phyloP scores from a whole-genome alignment of 1,140 invertebrate genomes.

The Agrypnia vestita region DNA sequence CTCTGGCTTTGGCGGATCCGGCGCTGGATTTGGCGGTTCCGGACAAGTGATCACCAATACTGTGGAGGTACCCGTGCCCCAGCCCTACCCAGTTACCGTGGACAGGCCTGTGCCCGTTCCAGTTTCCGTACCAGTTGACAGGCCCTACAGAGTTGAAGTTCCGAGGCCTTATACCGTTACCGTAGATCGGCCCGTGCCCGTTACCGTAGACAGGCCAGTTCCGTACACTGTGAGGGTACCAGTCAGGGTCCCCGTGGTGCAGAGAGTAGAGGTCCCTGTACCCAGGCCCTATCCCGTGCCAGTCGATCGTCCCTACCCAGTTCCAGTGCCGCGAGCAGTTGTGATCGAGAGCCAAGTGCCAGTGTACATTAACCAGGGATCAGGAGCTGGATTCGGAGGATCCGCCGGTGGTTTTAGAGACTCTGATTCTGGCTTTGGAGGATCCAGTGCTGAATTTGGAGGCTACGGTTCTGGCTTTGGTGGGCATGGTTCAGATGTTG shows the following conservation, averaged over 20 bases:
- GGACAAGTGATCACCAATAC: slow-evolving; percentile 59
- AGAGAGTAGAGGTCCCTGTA: slow-evolving; percentile 66
- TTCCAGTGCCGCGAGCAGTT: slow-evolving; percentile 60
- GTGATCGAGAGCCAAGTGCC: slow-evolving; percentile 61
- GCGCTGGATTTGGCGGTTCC: neutral
- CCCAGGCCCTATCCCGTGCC: slow-evolving; percentile 65
- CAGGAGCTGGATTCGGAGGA: no score
- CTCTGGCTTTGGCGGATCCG: neutral
- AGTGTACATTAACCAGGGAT: slow-evolving; percentile 54
- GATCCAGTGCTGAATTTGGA: no score
- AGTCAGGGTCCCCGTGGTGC: slow-evolving; percentile 66
- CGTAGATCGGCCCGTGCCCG: slow-evolving; percentile 64
- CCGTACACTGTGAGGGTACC: slow-evolving; percentile 62
- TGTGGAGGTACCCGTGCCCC: slow-evolving; percentile 55
- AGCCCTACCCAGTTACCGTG: slow-evolving; percentile 58
- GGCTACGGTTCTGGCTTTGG: no score
- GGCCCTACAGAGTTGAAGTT: slow-evolving; percentile 56
- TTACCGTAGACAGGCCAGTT: slow-evolving; percentile 59
- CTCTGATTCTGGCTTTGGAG: no score
- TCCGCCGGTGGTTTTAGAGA: no score
- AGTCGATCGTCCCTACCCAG: slow-evolving; percentile 67
- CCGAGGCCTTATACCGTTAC: slow-evolving; percentile 63
- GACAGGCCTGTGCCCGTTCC: slow-evolving; percentile 51
- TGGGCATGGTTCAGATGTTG: no score
- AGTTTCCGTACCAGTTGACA: slow-evolving; percentile 57